These are phyloP conservation scores for Chelonus insularis DNA, from an alignment of 1,140 invertebrate species.

Conservation along the genomic window DNA sequence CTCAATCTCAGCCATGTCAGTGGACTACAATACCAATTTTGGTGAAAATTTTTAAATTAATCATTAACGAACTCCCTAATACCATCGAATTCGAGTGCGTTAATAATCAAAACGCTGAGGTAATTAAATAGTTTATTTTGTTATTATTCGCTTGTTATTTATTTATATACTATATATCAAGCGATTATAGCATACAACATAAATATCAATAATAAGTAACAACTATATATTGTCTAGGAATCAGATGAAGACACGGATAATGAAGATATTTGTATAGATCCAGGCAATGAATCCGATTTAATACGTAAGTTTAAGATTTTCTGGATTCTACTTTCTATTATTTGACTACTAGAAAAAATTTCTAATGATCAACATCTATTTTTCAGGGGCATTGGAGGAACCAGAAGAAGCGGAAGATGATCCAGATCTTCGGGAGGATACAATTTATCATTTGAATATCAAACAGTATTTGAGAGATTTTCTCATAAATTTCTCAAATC, in stretches of 20 bases:
- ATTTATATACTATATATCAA: conserved; percentile 7
- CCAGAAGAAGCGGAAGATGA: conserved; percentile 60
- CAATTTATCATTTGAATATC: conserved; percentile 66
- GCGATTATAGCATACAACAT: neutral
- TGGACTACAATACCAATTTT: conserved; percentile 61
- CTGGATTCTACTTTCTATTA: neutral
- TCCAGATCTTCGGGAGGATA: conserved; percentile 63
- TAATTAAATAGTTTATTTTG: conserved; percentile 26
- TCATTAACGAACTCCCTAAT: conserved; percentile 61
- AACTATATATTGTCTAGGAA: conserved; percentile 35
- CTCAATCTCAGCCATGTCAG: conserved; percentile 47
- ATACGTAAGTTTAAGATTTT: conserved; percentile 39
- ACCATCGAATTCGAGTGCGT: conserved; percentile 53
- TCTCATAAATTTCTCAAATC: conserved; percentile 64
- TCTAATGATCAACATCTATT: conserved; percentile 34
- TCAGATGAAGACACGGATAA: conserved; percentile 53
- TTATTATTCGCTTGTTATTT: neutral
- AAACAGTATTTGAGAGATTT: conserved; percentile 66
- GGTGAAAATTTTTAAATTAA: conserved; percentile 64
- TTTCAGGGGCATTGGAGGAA: conserved; percentile 44
- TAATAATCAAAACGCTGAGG: conserved; percentile 37
- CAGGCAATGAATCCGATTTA: conserved; percentile 42
- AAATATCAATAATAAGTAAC: neutral
- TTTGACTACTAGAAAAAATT: conserved; percentile 4
- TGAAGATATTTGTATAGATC: conserved; percentile 47